Evolutionary conservation across 1,140 invertebrate genomes (phyloP).

Genomic region (Lordiphosa mommai): DNA sequence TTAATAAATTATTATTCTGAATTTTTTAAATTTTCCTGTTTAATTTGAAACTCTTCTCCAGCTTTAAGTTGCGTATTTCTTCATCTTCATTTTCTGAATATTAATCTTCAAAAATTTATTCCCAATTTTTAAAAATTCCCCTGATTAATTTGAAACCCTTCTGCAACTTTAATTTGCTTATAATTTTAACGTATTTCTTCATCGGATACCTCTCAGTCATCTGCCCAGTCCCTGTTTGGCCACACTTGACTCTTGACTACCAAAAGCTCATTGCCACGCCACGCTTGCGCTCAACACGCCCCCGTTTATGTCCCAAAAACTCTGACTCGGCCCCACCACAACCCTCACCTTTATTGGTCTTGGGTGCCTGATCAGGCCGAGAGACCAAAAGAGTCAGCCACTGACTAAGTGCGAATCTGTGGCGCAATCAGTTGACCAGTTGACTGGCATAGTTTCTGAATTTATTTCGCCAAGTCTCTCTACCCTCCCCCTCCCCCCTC

Average conservation of each 20-base stretch:
- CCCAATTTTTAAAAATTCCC: background rate
- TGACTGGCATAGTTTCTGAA: conserved; percentile 69
- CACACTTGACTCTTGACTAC: conserved; percentile 41
- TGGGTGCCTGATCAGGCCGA: conserved; percentile 15
- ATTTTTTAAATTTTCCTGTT: too few species aligned
- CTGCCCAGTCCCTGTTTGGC: conserved; percentile 5
- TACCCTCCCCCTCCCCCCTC: background rate
- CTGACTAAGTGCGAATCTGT: conserved; percentile 76
- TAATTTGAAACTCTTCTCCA: too few species aligned
- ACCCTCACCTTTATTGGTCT: background rate
- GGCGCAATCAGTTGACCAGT: conserved; percentile 69
- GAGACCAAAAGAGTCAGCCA: conserved; percentile 42
- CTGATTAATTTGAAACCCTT: background rate
- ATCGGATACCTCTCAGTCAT: background rate
- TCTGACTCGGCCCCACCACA: conserved; percentile 7
- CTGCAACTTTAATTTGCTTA: background rate
- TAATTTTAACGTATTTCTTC: background rate
- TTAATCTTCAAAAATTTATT: background rate
- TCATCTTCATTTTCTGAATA: too few species aligned
- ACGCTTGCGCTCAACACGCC: conserved; percentile 54
- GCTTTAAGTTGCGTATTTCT: too few species aligned
- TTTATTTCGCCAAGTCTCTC: conserved; percentile 62
- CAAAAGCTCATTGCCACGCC: conserved; percentile 64
- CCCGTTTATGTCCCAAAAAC: conserved; percentile 66
- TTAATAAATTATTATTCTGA: too few species aligned